Base-by-base conservation (phyloP, 2,888 invertebrate genomes). In the Fragum whitleyi region DNA sequence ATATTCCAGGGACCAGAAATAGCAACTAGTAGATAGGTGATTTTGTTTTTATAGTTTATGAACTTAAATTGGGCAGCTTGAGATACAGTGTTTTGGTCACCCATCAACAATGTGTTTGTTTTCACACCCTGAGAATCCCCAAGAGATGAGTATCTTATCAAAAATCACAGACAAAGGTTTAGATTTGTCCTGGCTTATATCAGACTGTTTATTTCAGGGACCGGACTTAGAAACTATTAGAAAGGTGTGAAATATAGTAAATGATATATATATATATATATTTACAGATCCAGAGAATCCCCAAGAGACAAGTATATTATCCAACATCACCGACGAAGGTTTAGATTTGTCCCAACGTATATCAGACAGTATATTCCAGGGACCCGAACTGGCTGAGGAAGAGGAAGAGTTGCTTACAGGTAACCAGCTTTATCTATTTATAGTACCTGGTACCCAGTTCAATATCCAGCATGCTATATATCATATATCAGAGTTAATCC, bases 291-390 rank as follows among this genome's bases (percentile, higher is more conserved):
- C 84, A 26, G 85, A 86, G 11, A 79, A 75, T 28, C 73, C 87
- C 16, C 88, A 89, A 47, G 88, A 90, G 68, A 90, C 90, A 0
- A 90, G 90, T 76, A 83, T 90, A 23, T 57, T 89, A n/a, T 93
- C 93, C 28, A 88, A 87, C 71, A 86, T 88, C 36, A 91, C 92
- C n/a, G 93, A 93, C 70, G 93, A 93, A 78, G 93, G 93, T 0
- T 86, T 93, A 21, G 93, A 93, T 72, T 79, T 93, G 42, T 93
- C 93, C 14, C 92, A 92, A 86, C 86, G 91, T 36, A 85, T 93
- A 62, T 89, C 87, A 26, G 93, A 93, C 77, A 92, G 90, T 79
- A 88, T 93, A 51, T 93, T 93, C 84, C 86, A 87, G 21, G 92
- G 92, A 16, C 92, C 92, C 2, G 92, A 92, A 21, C 84, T 93